Conservation (phyloP, 2,113 vertebrate species). For the Odocoileus hemionus region DNA sequence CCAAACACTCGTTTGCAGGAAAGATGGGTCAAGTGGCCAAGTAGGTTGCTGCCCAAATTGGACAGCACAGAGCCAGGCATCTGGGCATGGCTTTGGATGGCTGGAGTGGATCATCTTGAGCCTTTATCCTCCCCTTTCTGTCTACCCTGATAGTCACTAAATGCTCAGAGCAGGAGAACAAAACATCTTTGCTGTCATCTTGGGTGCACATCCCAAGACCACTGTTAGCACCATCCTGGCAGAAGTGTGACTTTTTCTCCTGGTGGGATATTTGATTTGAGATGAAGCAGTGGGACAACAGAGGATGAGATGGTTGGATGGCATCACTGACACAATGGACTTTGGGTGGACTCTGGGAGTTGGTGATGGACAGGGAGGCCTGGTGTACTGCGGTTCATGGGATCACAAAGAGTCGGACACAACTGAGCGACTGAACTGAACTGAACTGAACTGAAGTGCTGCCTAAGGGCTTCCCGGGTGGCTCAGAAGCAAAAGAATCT, state of each 20-base stretch:
- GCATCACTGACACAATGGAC: too few species aligned
- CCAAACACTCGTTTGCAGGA: neutral
- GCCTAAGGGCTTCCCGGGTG: neutral
- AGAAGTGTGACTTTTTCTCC: neutral
- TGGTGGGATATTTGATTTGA: neutral
- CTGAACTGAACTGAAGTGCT: too few species aligned
- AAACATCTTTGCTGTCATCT: neutral
- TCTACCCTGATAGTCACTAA: neutral
- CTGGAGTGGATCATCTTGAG: neutral
- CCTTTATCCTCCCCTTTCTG: neutral
- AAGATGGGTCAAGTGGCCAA: neutral
- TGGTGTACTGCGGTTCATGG: too few species aligned
- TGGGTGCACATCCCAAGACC: neutral
- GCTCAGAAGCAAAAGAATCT: neutral
- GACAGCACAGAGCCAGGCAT: rapidly evolving
- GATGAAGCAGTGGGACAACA: neutral
- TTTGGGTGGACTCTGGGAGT: too few species aligned
- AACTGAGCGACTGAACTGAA: too few species aligned
- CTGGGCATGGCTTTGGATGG: neutral
- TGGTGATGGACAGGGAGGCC: too few species aligned
- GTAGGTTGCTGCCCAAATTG: neutral
- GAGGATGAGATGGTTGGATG: too few species aligned
- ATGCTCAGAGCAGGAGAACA: neutral
- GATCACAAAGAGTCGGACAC: too few species aligned
- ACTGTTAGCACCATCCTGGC: neutral